Evolutionary conservation across 2,888 invertebrate genomes (phyloP), one percentile per base, ranked within the genome.

Genomic region (Caenorhabditis sp.): DNA sequence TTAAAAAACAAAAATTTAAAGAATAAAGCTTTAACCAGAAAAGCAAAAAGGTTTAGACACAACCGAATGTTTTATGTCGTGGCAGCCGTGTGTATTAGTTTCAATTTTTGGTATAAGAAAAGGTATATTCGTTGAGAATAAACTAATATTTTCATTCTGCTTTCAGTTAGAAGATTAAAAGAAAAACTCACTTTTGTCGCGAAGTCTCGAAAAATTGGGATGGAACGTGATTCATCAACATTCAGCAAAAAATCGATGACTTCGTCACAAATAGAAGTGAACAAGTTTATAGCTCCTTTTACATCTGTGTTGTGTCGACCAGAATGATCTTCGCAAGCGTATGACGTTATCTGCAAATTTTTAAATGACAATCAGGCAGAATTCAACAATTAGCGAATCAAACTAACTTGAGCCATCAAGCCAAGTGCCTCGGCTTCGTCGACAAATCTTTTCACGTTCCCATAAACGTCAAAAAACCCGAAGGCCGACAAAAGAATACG

Each of bases 401-500:
- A n/a, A 7, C 38, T 7, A 21, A 61, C 50, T 50, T 20, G 38
- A 20, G 4, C 10, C 5, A 61, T 49, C 38, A 60, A 25, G n/a
- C 27, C 53, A 7, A 67, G 54, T 7, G 74, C 70, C 20, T 68
- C 63, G 2, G 54, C 59, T 57, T 70, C 69, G 38, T 70, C 70
- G 5, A 74, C 53, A 59, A 74, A 70, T 58, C 67, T 64, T 26
- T 74, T 74, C 2, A 53, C 21, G 10, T 63, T 57, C 53, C 67
- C 50, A 12, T 70, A 58, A 21, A 74, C 61, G 17, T 50, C 43
- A 12, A 56, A 43, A 52, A 76, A 69, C 23, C 58, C 68, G 58
- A 74, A 66, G 12, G 74, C 50, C 1, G 67, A 58, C 17, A 76
- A 63, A 27, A 78, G 62, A 52, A 67, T 64, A 21, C 64, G 59